These are phyloP conservation scores for Muscicapa striata DNA, from an alignment of 2,797 vertebrate genomes.

Conservation along the genomic window DNA sequence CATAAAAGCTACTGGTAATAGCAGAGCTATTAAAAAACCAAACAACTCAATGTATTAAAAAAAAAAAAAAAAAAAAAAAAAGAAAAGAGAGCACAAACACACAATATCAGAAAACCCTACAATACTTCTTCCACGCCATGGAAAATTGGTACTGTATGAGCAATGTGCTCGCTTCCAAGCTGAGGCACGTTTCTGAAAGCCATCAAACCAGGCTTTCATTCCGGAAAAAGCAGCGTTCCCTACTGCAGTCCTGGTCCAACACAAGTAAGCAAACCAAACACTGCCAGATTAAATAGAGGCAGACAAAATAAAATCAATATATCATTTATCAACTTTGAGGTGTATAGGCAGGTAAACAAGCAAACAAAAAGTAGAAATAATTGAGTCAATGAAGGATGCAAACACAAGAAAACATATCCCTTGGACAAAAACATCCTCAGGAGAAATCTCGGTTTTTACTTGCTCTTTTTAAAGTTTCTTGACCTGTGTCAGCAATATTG, in stretches of 20 bases:
- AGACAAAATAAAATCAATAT: background rate
- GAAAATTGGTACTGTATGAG: background rate
- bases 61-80: too few species aligned
- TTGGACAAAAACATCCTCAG: background rate
- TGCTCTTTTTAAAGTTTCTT: slow-evolving; percentile 1
- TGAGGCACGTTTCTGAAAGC: background rate
- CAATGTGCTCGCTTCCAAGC: background rate
- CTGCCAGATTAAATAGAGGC: background rate
- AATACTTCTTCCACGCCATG: background rate
- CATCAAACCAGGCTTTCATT: background rate
- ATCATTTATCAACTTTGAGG: background rate
- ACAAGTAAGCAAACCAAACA: background rate
- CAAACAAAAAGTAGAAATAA: background rate
- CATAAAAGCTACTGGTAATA: background rate
- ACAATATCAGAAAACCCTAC: background rate
- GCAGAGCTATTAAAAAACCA: background rate
- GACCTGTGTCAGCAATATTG: background rate
- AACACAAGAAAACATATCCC: background rate
- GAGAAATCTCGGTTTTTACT: background rate
- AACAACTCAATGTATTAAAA: background rate
- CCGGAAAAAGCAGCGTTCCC: background rate
- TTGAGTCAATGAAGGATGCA: background rate
- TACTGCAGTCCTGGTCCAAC: background rate
- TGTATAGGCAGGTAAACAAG: background rate
- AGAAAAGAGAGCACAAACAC: background rate